Percentiles rank a stretch among this genome's conserved stretches.
Evolutionary conservation across 2,797 vertebrate genomes (phyloP).

Genomic region (Artibeus jamaicensis): DNA sequence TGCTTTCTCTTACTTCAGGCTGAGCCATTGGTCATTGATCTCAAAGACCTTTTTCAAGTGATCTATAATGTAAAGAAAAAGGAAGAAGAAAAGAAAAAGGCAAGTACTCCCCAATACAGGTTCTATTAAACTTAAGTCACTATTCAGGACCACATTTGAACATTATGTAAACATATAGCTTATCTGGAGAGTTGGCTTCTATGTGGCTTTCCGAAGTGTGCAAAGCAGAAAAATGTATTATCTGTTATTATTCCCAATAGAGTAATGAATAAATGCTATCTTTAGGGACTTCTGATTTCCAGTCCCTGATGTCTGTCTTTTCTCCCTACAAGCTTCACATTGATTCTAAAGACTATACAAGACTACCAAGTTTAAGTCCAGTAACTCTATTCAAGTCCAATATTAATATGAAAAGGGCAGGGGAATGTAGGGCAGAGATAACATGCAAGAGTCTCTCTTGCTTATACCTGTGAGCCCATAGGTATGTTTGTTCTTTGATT

Average conservation of each 20-base stretch:
- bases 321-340: neutral
- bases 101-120: slow-evolving; percentile 23
- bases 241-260: neutral
- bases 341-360: neutral
- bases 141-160: neutral
- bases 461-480: neutral
- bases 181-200: neutral
- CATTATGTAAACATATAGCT: accelerated
- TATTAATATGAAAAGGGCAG: neutral
- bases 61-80: slow-evolving; percentile 96
- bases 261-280: neutral
- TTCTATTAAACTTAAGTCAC: neutral
- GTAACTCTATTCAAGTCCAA: neutral
- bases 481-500: neutral
- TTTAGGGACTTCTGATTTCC: neutral
- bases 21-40: slow-evolving; percentile 94
- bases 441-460: neutral
- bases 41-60: slow-evolving; percentile 97
- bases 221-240: neutral
- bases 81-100: slow-evolving; percentile 90
- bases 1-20: slow-evolving; percentile 85
- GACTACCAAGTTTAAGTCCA: neutral
- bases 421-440: neutral
- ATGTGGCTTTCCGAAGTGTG: neutral
- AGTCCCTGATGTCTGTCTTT: neutral